Conservation (phyloP, 2,797 vertebrate species). For the Thaleichthys pacificus region DNA sequence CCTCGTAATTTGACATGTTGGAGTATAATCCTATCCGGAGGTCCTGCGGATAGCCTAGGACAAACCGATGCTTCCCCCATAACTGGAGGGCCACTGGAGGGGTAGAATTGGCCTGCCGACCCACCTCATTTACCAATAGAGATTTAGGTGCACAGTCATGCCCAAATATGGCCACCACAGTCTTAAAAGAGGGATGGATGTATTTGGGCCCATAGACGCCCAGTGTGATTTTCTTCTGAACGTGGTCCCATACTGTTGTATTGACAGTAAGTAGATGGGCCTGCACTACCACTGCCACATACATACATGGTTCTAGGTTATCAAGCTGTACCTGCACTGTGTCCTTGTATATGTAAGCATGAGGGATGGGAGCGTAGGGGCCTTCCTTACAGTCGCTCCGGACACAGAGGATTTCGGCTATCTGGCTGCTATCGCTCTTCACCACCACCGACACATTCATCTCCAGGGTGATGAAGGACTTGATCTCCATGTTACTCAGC, state of each 20-base stretch:
- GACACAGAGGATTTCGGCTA: slow-evolving; percentile 84
- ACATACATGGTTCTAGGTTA: slow-evolving; percentile 92
- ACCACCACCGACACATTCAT: slow-evolving; percentile 86
- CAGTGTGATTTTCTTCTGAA: slow-evolving; percentile 87
- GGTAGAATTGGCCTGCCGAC: slow-evolving; percentile 70
- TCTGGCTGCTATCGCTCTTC: slow-evolving; percentile 78
- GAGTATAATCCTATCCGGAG: slow-evolving; percentile 90
- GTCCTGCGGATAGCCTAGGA: slow-evolving; percentile 85
- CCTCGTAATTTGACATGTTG: slow-evolving; percentile 92
- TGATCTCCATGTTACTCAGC: slow-evolving; percentile 92
- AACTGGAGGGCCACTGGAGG: slow-evolving; percentile 90
- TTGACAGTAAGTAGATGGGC: slow-evolving; percentile 77
- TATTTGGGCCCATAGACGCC: slow-evolving; percentile 95
- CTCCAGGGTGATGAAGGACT: slow-evolving; percentile 85
- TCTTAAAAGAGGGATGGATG: slow-evolving; percentile 95
- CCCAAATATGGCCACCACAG: slow-evolving; percentile 91
- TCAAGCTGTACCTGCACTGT: slow-evolving; percentile 90
- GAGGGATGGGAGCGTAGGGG: slow-evolving; percentile 80
- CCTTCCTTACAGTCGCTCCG: slow-evolving; percentile 90
- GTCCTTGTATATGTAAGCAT: slow-evolving; percentile 83
- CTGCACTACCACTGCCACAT: slow-evolving; percentile 84
- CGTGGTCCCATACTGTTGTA: slow-evolving; percentile 89
- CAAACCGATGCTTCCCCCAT: slow-evolving; percentile 95
- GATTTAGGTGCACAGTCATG: slow-evolving; percentile 93
- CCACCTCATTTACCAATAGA: slow-evolving; percentile 85